Base-by-base conservation (phyloP, 2,797 vertebrate genomes). In the Sebastes steindachneri region DNA sequence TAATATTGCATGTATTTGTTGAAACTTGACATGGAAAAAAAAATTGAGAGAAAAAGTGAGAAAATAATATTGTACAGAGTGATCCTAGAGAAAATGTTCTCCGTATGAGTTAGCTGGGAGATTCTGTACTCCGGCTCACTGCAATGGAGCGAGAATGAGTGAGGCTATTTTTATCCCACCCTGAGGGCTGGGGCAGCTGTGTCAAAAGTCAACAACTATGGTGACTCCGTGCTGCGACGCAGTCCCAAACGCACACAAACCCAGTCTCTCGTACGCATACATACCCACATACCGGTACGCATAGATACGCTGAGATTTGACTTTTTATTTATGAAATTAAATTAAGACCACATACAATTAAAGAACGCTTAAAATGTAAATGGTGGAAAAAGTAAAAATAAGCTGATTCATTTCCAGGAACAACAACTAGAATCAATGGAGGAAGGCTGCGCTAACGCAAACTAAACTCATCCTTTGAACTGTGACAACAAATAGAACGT, bases 161-260 rank as follows among this genome's bases (percentile, higher is more conserved):
- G 23, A 28, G 76, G 53, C 93, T 95, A 95, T 95, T 95, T 95
- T 92, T 95, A 94, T 88, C 89, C 60, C 80, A 81, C 82, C 91
- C 94, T 25, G 63, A 90, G 91, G 95, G 88, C 84, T 12, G 78
- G 89, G 93, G 90, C 92, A 95, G 93, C 92, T 93, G 93, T 94
- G 93, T 93, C 94, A 93, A 90, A 94, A 93, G 91, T 94, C 93
- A 95, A 94, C 90, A 91, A 88, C 92, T 90, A 76, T 77, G 76
- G 85, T 83, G 78, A 92, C 87, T 95, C 89, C 82, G 81, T 85
- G 88, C 90, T 87, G 88, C 35, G 68, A 66, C 3, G 26, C 73
- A 71, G 64, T 84, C 85, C 79, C 73, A 75, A 80, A 85, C 26
- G 48, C 79, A 86, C 76, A 86, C 72, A 73, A 26, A 83, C 23